Percentiles rank a stretch among this genome's conserved stretches.
Conservation (phyloP, 2,797 vertebrate species). For the Dromococcyx pavoninus region DNA sequence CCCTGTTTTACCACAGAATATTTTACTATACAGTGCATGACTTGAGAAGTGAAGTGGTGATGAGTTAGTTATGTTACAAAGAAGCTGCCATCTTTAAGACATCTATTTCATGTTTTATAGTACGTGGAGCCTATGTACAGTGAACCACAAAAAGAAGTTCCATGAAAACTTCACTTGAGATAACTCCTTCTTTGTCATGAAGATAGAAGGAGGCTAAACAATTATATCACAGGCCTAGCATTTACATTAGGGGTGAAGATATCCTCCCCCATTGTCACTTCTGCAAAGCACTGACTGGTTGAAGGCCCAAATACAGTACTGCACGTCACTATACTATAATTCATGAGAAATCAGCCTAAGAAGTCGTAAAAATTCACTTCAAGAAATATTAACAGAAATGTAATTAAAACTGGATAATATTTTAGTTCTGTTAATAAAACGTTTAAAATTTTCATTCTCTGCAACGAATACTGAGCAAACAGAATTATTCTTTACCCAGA, state of each 20-base stretch:
- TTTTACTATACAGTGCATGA: not conserved
- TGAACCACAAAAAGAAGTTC: not conserved
- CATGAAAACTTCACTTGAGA: not conserved
- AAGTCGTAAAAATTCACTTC: not conserved
- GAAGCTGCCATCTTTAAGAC: not conserved
- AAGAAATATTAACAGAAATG: not conserved
- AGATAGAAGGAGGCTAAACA: not conserved
- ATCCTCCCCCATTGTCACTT: not conserved
- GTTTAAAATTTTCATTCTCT: not conserved
- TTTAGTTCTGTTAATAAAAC: not conserved
- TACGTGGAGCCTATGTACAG: not conserved
- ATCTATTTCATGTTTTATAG: not conserved
- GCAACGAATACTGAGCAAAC: not conserved
- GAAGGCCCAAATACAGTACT: not conserved
- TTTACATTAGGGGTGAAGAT: fast-evolving
- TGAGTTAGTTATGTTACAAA: not conserved
- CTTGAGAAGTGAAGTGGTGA: not conserved
- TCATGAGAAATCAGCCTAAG: not conserved
- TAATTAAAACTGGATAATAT: not conserved
- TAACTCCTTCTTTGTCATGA: not conserved
- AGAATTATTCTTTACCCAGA: not conserved
- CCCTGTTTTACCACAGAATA: not conserved
- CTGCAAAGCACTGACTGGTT: not conserved
- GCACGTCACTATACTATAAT: not conserved
- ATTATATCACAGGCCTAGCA: not conserved